Conservation (phyloP, 2,888 invertebrate genomes). For the Sminthurides aquaticus region DNA sequence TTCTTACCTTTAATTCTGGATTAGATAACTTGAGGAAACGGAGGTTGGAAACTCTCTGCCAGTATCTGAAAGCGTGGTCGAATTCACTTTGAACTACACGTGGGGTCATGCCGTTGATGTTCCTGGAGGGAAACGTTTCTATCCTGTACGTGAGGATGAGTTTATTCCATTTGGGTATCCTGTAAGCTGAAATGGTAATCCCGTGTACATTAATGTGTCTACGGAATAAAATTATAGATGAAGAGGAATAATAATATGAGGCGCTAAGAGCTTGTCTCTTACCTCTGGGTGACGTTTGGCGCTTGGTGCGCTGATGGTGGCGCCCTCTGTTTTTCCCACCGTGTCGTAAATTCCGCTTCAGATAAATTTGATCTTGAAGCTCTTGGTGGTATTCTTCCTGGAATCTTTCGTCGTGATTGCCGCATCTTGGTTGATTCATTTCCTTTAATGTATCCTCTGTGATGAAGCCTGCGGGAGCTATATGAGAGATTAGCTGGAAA, state of each 20-base stretch:
- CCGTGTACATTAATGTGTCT: background rate
- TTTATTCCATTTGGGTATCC: conserved; percentile 11
- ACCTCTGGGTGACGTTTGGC: background rate
- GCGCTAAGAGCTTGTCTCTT: too few relatives aligned
- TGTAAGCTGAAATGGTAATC: background rate
- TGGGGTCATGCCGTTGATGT: background rate
- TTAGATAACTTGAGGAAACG: conserved; percentile 32
- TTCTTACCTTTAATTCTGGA: conserved; percentile 1
- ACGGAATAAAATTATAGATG: background rate
- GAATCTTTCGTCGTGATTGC: conserved; percentile 52
- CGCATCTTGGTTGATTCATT: conserved; percentile 82
- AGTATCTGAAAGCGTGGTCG: conserved; percentile 27
- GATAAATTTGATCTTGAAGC: background rate
- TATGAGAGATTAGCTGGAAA: conserved; percentile 26
- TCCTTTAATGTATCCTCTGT: conserved; percentile 67
- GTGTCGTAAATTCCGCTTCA: too few relatives aligned
- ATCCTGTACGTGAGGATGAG: conserved; percentile 22
- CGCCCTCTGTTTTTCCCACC: too few relatives aligned
- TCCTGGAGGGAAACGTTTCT: conserved; percentile 20
- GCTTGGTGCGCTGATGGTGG: too few relatives aligned
- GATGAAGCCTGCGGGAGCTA: conserved; percentile 53
- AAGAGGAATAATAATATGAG: too few relatives aligned
- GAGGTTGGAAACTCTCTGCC: conserved; percentile 30
- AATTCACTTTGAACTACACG: conserved; percentile 22
- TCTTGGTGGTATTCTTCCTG: conserved; percentile 2